Evolutionary conservation across 2,888 invertebrate species (phyloP), one percentile per base, ranked within the genome.

Genomic region (Cryptus armator): DNA sequence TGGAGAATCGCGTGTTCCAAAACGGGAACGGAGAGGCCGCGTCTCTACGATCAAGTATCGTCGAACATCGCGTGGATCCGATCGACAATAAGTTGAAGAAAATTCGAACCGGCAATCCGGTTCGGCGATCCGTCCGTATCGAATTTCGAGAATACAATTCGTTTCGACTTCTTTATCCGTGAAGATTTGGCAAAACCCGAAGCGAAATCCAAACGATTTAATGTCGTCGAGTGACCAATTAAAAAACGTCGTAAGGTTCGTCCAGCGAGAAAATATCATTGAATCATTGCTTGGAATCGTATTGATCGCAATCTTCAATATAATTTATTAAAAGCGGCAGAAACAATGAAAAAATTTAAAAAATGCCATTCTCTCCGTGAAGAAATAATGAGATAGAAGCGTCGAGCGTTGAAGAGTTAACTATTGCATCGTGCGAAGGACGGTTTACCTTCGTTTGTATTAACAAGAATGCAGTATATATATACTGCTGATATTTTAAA

Each of bases 1-100:
- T 98, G 98, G 98, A 95, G 98, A 85, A 98, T 98, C 89, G 97
- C 97, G 0, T 98, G 98, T 90, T 96, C 97, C 0, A 97, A 97
- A 89, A 96, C 96, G 62, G 97, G 97, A 7, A 94, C 96, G 62
- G 97, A 97, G 76, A 94, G 98, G 86, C 98, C 98, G 0, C 95
- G 98, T 86, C 96, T 97, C 94, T 98, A 98, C 91, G 98, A 98
- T 90, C 96, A 97, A 91, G 96, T 98, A 75, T 95, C 96, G 14
- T 97, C 98, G 0, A 98, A 98, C 91, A 95, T 97, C 32, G 97
- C 97, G 87, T 98, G 98, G 98, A 97, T 98, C 90, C 95, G 95
- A 89, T 96, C 97, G 89, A 97, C 97, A 9, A 96, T 97, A 82
- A 95, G 95, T 75, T 93, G 89, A 92, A 62, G n/a, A 44, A 29